Base-by-base conservation (phyloP, 2,888 invertebrate species). In the Ecliptopera silaceata region DNA sequence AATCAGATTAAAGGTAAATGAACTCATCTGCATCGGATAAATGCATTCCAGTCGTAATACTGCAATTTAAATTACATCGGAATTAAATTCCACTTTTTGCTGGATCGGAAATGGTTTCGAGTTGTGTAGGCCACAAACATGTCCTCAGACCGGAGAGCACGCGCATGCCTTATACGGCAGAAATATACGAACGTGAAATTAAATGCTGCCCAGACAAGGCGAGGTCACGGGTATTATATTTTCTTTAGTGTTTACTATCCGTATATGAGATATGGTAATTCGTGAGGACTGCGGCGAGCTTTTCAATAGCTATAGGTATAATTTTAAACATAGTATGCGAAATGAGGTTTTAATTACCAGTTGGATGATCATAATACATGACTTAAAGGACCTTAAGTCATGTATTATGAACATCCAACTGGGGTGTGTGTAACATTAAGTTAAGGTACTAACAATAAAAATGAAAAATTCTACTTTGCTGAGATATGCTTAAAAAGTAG, bases 181-280 rank as follows among this genome's bases (percentile, higher is more conserved):
- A 83, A 82, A 79, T 83, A 86, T 82, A 84, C 86, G 82, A 87
- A 82, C 86, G 71, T 81, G 86, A 88, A 82, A 86, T 85, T 85
- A 86, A 74, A 88, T 82, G 79, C 83, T 79, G 58, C 75, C 74
- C 70, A 65, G 70, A 74, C 75, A 73, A 65, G 57, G 67, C 79
- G 82, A 85, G 86, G 86, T 76, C 82, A 70, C 64, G 61, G 72
- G 62, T 74, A 77, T 79, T 77, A 79, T 78, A 75, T 83, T 80
- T 81, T 80, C 77, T 81, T 83, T 81, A 80, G 79, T 79, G 75
- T 82, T 75, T 74, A 74, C 72, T 72, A 75, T 71, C 69, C 59
- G 38, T 53, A 38, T 69, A 66, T 63, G 44, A 39, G 47, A 45
- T 17, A 39, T 45, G 43, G 52, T 47, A 22, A 52, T 32, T 57